Evolutionary conservation across 1,140 invertebrate genomes (phyloP).

Genomic region (silkworm (Bombyx mori)): ASM3026992v2 NC_085129.1:9033501-9034000

Average conservation of each 20-base stretch:
- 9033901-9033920: neutral
- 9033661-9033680: too few relatives aligned
- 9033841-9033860: too few relatives aligned
- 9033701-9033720: constrained; percentile 11
- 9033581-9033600: too few relatives aligned
- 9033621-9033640: too few relatives aligned
- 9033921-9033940: neutral
- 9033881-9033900: constrained; percentile 1
- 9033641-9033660: too few relatives aligned
- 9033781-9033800: constrained; percentile 37
- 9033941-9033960: neutral
- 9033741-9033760: constrained; percentile 27
- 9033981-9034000: neutral
- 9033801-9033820: constrained; percentile 6
- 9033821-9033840: too few relatives aligned
- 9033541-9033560: too few relatives aligned
- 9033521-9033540: too few relatives aligned
- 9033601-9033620: too few relatives aligned
- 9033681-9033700: neutral
- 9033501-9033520: too few relatives aligned
- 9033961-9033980: neutral
- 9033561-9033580: too few relatives aligned
- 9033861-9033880: neutral
- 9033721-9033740: constrained; percentile 19
- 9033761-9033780: constrained; percentile 37